Percentiles rank a stretch among this genome's conserved stretches.
Evolutionary conservation across 2,888 invertebrate species (phyloP).

Genomic region (Cerastoderma edule): DNA sequence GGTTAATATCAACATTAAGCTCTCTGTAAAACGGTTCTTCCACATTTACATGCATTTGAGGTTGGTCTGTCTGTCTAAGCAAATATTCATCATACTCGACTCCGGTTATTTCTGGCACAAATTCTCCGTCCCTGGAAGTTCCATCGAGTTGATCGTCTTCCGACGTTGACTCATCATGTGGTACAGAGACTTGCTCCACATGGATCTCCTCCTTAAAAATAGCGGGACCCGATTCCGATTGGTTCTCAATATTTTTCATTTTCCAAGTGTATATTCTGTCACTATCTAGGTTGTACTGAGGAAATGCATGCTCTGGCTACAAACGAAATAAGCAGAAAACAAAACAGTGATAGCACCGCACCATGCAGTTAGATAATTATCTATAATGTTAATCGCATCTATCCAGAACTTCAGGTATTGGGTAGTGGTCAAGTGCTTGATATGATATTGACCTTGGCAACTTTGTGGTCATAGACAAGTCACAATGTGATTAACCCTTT

Average conservation of each 20-base stretch:
- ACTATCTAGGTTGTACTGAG: constrained; percentile 50
- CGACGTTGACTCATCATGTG: neutral
- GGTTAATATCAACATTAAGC: constrained; percentile 30
- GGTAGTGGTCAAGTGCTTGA: too few species aligned
- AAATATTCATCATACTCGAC: constrained; percentile 51
- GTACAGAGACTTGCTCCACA: constrained; percentile 40
- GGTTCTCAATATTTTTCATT: constrained; percentile 53
- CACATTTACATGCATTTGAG: constrained; percentile 3
- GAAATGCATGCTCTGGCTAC: constrained; percentile 62
- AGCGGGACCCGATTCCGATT: constrained; percentile 50
- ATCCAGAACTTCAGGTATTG: too few species aligned
- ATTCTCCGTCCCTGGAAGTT: constrained; percentile 32
- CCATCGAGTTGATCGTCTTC: constrained; percentile 2
- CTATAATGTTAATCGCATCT: constrained; percentile 4
- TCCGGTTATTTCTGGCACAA: constrained; percentile 50
- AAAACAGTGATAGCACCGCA: constrained; percentile 29
- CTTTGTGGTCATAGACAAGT: too few species aligned
- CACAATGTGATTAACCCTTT: too few species aligned
- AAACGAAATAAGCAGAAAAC: constrained; percentile 54
- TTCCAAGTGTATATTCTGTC: constrained; percentile 65
- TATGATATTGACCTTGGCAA: too few species aligned
- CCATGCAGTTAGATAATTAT: constrained; percentile 23
- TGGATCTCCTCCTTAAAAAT: constrained; percentile 63
- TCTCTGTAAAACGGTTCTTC: constrained; percentile 26
- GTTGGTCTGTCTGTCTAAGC: constrained; percentile 8